Conservation (phyloP, 2,113 vertebrate species). For the Abramis brama region DNA sequence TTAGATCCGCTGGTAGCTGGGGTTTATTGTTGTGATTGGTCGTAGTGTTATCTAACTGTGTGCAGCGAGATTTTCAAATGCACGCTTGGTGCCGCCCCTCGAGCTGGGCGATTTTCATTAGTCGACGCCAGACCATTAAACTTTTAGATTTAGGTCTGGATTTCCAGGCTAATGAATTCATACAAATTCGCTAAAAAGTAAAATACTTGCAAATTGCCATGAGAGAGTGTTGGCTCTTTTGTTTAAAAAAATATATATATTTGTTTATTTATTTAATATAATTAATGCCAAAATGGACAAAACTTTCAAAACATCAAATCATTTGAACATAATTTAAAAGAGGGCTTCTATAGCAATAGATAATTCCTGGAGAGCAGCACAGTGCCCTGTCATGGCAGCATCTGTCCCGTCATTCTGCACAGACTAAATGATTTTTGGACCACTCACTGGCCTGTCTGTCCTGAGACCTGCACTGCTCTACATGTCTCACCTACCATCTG, state of each 20-base stretch:
- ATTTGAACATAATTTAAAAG: background rate
- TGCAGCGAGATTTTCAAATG: too few relatives aligned
- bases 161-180: background rate
- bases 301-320: background rate
- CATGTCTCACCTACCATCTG: slow-evolving; percentile 31
- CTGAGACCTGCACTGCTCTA: slow-evolving; percentile 34
- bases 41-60: too few relatives aligned
- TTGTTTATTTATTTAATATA: too few relatives aligned
- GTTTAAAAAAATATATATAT: background rate
- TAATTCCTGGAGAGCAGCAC: background rate
- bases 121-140: too few relatives aligned
- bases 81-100: too few relatives aligned
- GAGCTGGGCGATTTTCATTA: too few relatives aligned
- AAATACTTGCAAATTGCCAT: background rate
- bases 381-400: background rate
- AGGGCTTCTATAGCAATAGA: background rate
- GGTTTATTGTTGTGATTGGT: too few relatives aligned
- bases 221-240: background rate
- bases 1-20: too few relatives aligned
- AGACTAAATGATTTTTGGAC: slow-evolving; percentile 53
- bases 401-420: slow-evolving; percentile 47
- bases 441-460: slow-evolving; percentile 13
- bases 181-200: background rate
- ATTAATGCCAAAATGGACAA: background rate
- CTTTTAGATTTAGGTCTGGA: too few relatives aligned